Evolutionary conservation across 2,797 vertebrate genomes (phyloP).

Genomic region (Tenualosa ilisha): DNA sequence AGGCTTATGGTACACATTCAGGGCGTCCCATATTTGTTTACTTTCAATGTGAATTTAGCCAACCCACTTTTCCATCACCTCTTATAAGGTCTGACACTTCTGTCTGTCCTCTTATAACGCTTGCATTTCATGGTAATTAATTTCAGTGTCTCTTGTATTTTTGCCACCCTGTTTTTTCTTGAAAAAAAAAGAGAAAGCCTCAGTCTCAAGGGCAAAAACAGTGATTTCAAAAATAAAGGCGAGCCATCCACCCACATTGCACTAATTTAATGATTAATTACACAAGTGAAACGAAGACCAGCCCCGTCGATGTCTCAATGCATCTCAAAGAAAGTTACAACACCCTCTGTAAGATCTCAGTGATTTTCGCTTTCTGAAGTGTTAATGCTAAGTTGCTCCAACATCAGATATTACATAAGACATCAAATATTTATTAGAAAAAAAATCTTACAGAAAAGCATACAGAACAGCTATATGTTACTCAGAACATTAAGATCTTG

Average conservation of each 20-base stretch:
- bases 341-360: conserved; percentile 21
- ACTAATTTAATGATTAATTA: conserved; percentile 64
- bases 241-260: conserved; percentile 54
- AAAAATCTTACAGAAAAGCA: not conserved
- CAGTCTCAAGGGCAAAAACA: conserved; percentile 59
- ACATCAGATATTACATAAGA: not conserved
- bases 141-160: conserved; percentile 53
- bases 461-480: not conserved
- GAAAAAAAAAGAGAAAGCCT: conserved; percentile 46
- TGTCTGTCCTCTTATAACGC: conserved; percentile 49
- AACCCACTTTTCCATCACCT: not conserved
- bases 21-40: not conserved
- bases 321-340: conserved; percentile 36
- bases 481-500: not conserved
- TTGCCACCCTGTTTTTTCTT: conserved; percentile 41
- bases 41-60: not conserved
- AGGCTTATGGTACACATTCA: conserved; percentile 5
- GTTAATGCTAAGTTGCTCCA: not conserved
- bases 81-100: conserved; percentile 35
- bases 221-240: conserved; percentile 56
- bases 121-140: conserved; percentile 44
- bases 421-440: not conserved
- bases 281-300: conserved; percentile 52
- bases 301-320: conserved; percentile 41
- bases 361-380: conserved; percentile 29